phyloP scores from a whole-genome alignment of 2,888 invertebrate genomes.

The Boloria euphrosyne region DNA sequence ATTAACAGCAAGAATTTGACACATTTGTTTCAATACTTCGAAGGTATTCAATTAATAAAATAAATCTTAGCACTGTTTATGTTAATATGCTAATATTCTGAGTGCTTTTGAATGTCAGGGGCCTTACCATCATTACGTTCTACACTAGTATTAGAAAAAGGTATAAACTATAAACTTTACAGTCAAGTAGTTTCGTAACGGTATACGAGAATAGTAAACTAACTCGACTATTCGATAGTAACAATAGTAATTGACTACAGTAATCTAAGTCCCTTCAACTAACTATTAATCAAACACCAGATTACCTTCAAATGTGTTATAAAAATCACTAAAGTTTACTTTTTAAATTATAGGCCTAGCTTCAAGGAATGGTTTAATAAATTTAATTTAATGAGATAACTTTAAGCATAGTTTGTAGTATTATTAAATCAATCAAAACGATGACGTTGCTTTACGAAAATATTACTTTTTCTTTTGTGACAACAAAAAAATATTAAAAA shows the following conservation, averaged over 20 bases:
- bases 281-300: conserved; percentile 7
- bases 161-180: neutral
- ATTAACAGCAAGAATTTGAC: neutral
- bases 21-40: conserved; percentile 6
- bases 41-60: neutral
- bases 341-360: conserved; percentile 2
- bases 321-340: neutral
- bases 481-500: too few relatives aligned
- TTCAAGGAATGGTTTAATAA: neutral
- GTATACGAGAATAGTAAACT: too few relatives aligned
- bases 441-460: too few relatives aligned
- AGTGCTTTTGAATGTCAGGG: conserved; percentile 14
- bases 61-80: conserved; percentile 6
- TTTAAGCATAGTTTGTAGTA: too few relatives aligned
- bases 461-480: too few relatives aligned
- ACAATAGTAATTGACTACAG: neutral
- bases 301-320: conserved; percentile 8
- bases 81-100: conserved; percentile 12
- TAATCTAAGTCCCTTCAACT: neutral
- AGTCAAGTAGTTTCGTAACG: neutral
- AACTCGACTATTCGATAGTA: too few relatives aligned
- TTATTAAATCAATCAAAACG: too few relatives aligned
- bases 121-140: conserved; percentile 1
- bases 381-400: neutral
- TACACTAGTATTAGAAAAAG: neutral